Evolutionary conservation across 2,888 invertebrate genomes (phyloP).

Genomic region (Hymenopus coronatus): DNA sequence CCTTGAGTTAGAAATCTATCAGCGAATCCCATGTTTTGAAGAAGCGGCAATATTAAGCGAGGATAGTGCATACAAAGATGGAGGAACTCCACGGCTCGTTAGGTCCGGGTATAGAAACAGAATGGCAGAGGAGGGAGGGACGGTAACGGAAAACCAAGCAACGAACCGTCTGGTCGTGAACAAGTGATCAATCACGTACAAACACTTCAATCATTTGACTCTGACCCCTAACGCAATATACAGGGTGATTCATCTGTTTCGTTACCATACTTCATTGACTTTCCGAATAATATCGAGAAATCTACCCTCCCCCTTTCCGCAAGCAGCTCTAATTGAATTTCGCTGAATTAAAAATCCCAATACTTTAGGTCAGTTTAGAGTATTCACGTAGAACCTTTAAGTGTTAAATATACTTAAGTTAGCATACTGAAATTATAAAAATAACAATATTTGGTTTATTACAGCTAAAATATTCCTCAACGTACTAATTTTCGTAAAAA

Average conservation of each 20-base stretch:
- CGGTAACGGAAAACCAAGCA: background rate
- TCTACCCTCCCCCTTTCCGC: background rate
- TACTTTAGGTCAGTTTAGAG: too few relatives aligned
- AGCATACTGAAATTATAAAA: too few relatives aligned
- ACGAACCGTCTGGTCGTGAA: background rate
- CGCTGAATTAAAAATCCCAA: too few relatives aligned
- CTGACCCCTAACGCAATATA: background rate
- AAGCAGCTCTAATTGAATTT: background rate
- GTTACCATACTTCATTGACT: background rate
- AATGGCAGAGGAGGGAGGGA: background rate
- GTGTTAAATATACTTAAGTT: too few relatives aligned
- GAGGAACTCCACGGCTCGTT: background rate
- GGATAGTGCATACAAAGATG: background rate
- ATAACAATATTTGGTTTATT: too few relatives aligned
- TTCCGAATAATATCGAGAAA: background rate
- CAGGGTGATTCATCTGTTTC: background rate
- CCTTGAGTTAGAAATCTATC: background rate
- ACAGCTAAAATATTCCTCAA: too few relatives aligned
- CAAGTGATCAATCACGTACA: slow-evolving; percentile 15
- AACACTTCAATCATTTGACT: slow-evolving; percentile 7
- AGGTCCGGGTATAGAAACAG: background rate
- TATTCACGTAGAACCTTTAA: too few relatives aligned
- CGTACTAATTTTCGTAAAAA: too few relatives aligned
- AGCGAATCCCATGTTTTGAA: background rate
- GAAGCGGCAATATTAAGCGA: background rate